Conservation (phyloP, 2,888 invertebrate species). For the Agrenia bidenticulata region DNA sequence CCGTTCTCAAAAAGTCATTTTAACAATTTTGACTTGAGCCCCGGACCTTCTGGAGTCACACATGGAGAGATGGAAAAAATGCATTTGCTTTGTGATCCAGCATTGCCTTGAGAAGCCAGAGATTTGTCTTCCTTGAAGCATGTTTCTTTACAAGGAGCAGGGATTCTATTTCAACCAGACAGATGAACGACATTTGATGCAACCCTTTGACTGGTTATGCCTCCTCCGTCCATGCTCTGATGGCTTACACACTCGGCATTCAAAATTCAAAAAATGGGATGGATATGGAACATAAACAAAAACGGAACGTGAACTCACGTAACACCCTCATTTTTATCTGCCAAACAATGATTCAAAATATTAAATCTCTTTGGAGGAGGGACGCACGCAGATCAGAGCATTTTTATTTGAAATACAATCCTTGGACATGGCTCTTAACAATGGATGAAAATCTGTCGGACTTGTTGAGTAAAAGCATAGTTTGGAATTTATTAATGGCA, state of each 20-base stretch:
- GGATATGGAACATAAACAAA: background rate
- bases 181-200: slow-evolving; percentile 38
- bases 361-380: too few relatives aligned
- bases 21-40: slow-evolving; percentile 4
- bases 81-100: background rate
- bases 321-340: background rate
- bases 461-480: too few relatives aligned
- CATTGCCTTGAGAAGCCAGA: background rate
- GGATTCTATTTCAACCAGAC: slow-evolving; percentile 19
- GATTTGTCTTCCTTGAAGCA: slow-evolving; percentile 4
- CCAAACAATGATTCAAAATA: slow-evolving; percentile 3
- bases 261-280: background rate
- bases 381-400: too few relatives aligned
- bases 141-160: slow-evolving; percentile 10
- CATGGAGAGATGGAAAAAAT: slow-evolving; percentile 1
- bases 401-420: too few relatives aligned
- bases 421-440: too few relatives aligned
- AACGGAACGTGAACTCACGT: slow-evolving; percentile 1
- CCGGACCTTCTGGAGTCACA: background rate
- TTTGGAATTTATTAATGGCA: too few relatives aligned
- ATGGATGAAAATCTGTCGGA: too few relatives aligned
- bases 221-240: slow-evolving; percentile 11
- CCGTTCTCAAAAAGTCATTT: slow-evolving; percentile 46
- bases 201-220: slow-evolving; percentile 24
- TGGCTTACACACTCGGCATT: slow-evolving; percentile 17